Conservation (phyloP, 2,888 invertebrate genomes). For the Glaucopsyche alexis region DNA sequence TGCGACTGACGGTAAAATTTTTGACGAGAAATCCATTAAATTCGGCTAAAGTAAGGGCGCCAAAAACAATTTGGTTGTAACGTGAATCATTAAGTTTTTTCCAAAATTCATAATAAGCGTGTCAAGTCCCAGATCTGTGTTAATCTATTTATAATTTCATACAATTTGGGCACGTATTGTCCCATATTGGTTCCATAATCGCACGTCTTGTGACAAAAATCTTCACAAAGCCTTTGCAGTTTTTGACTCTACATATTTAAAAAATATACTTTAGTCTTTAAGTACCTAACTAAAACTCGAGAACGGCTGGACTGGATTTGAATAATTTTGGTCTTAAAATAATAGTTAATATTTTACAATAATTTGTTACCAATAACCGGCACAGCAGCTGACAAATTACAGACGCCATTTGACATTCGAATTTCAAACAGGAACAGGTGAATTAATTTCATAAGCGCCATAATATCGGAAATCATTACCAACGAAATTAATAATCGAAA, state of each 20-base stretch:
- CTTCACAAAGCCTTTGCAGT: background rate
- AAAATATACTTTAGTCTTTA: too few species aligned
- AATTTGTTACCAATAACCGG: constrained; percentile 2
- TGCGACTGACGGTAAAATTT: background rate
- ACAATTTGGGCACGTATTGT: background rate
- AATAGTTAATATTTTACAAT: background rate
- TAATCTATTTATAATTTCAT: constrained; percentile 25
- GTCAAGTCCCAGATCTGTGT: background rate
- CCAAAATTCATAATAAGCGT: background rate
- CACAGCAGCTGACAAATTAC: background rate
- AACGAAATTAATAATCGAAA: constrained; percentile 55
- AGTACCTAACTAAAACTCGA: too few species aligned
- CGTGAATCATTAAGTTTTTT: constrained; percentile 17
- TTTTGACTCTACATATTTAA: too few species aligned
- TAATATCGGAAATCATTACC: constrained; percentile 53
- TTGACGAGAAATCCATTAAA: background rate
- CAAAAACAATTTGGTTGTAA: background rate
- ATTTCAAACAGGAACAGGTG: constrained; percentile 37
- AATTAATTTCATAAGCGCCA: constrained; percentile 37
- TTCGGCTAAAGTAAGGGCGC: background rate
- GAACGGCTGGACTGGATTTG: too few species aligned
- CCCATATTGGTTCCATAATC: background rate
- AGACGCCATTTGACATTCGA: constrained; percentile 38
- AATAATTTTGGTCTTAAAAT: too few species aligned
- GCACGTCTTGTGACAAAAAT: background rate